These are phyloP conservation scores for Lepidochrysops patricia DNA, from an alignment of 2,888 invertebrate species.

Conservation along the genomic window DNA sequence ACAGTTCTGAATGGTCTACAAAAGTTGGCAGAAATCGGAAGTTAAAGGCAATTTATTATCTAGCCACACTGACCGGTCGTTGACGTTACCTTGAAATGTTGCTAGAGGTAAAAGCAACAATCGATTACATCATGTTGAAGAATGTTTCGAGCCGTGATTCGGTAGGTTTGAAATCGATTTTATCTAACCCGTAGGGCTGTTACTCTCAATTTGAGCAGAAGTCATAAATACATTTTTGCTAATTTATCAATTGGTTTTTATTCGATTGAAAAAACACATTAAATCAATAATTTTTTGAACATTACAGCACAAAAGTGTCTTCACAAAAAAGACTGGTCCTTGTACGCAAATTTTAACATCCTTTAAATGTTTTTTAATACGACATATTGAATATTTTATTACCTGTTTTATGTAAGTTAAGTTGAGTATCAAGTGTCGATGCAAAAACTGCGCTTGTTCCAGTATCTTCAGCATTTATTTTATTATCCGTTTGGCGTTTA, in stretches of 20 bases:
- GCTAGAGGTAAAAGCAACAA: slow-evolving; percentile 41
- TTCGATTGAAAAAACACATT: too few species aligned
- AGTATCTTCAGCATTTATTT: too few species aligned
- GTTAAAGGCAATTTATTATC: not conserved
- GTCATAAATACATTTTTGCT: too few species aligned
- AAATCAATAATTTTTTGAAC: too few species aligned
- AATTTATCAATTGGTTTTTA: not conserved
- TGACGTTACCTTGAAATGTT: slow-evolving; percentile 49
- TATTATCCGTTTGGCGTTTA: too few species aligned
- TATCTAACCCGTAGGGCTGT: not conserved
- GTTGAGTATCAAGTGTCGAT: not conserved
- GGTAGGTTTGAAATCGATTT: not conserved
- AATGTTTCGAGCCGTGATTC: not conserved
- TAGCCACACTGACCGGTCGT: slow-evolving; percentile 32
- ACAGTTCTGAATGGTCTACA: too few species aligned
- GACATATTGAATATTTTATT: not conserved
- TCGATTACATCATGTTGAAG: slow-evolving; percentile 38
- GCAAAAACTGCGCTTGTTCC: not conserved
- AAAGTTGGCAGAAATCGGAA: slow-evolving; percentile 27
- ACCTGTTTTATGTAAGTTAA: not conserved
- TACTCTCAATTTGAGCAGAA: not conserved
- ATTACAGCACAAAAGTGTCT: too few species aligned
- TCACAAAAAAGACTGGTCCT: too few species aligned
- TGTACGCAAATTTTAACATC: not conserved
- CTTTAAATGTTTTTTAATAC: not conserved